These are phyloP conservation scores for Benthosema pterotum DNA, from an alignment of 2,797 vertebrate species.

Conservation along the genomic window DNA sequence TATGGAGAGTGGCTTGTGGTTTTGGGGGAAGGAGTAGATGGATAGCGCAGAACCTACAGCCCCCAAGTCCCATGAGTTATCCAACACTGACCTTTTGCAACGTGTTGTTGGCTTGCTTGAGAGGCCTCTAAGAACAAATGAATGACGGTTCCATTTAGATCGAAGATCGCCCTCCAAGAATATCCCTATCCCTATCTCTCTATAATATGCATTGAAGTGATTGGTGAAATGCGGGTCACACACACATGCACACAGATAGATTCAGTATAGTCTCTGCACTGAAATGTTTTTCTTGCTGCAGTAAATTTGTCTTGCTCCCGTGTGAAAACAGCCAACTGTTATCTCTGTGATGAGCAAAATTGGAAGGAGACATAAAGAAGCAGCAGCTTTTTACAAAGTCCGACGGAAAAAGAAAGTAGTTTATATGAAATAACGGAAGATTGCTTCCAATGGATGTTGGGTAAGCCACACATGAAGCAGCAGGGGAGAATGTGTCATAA, in stretches of 20 bases:
- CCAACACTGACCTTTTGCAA: conserved; percentile 8
- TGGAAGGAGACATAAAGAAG: no score
- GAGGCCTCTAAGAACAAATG: conserved; percentile 3
- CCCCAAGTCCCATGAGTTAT: neutral
- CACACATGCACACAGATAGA: no score
- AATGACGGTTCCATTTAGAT: neutral
- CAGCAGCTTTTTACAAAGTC: neutral
- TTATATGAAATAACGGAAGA: conserved; percentile 7
- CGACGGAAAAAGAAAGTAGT: no score
- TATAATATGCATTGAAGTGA: no score
- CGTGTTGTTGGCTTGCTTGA: conserved; percentile 24
- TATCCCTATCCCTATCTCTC: no score
- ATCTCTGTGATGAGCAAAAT: no score
- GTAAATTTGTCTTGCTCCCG: no score
- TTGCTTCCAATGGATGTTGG: conserved; percentile 14
- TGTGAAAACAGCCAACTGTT: no score
- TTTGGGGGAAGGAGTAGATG: conserved; percentile 50
- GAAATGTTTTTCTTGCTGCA: no score
- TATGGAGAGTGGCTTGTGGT: conserved; percentile 66
- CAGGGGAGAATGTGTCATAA: conserved; percentile 29
- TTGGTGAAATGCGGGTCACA: no score
- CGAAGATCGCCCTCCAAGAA: no score
- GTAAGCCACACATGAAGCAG: conserved; percentile 7
- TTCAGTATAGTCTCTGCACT: no score
- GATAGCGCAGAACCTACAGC: neutral